Conservation (phyloP, 2,797 vertebrate genomes). For the Chaenodraco wilsoni region DNA sequence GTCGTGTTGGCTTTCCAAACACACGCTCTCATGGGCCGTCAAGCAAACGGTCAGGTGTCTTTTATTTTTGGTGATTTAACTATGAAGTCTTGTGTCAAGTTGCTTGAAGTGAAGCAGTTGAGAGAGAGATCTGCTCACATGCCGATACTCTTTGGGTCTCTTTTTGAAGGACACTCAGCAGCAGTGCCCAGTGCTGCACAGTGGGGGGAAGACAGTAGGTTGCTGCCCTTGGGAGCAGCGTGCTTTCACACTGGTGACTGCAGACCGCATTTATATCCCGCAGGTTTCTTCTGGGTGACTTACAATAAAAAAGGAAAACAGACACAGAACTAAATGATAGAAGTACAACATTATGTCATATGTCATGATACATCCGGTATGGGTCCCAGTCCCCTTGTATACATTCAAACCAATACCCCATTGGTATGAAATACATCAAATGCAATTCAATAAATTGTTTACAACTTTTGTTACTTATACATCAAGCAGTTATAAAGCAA, state of each 20-base stretch:
- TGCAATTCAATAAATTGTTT: background rate
- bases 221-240: constrained; percentile 51
- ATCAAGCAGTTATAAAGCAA: background rate
- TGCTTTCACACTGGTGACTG: constrained; percentile 52
- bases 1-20: background rate
- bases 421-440: background rate
- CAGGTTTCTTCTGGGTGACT: constrained; percentile 35
- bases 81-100: constrained; percentile 71
- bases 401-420: background rate
- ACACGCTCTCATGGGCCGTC: constrained; percentile 40
- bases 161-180: constrained; percentile 71
- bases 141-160: constrained; percentile 63
- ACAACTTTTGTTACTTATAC: background rate
- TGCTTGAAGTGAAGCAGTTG: constrained; percentile 64
- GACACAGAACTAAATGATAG: background rate
- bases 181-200: constrained; percentile 50
- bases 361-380: background rate
- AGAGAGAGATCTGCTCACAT: constrained; percentile 61
- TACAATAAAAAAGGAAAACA: constrained; percentile 10
- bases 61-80: constrained; percentile 64
- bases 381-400: background rate
- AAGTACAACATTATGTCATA: background rate
- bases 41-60: constrained; percentile 71
- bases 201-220: constrained; percentile 46
- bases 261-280: constrained; percentile 24